These are phyloP conservation scores for Lagodon rhomboides DNA, from an alignment of 2,797 vertebrate genomes.

Conservation along the genomic window DNA sequence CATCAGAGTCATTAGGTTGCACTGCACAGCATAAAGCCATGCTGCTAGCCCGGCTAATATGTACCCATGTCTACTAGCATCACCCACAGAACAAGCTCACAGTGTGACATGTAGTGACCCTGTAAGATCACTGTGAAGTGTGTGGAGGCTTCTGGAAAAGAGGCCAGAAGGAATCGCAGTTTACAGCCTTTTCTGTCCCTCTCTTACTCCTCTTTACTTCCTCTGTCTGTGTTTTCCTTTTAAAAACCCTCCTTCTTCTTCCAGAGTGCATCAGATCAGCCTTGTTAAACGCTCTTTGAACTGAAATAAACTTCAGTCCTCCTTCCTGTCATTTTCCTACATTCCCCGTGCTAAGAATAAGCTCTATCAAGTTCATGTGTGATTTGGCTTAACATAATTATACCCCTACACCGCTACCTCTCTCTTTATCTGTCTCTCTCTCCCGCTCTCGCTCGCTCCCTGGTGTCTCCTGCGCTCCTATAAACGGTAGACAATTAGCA, in stretches of 20 bases:
- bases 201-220: background rate
- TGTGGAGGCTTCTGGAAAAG: background rate
- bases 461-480: constrained; percentile 68
- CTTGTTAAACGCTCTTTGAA: constrained; percentile 38
- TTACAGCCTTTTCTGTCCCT: background rate
- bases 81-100: background rate
- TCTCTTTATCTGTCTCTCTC: constrained; percentile 34
- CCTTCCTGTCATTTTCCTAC: constrained; percentile 36
- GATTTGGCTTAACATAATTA: constrained; percentile 83
- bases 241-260: constrained; percentile 1
- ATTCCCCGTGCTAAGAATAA: constrained; percentile 72
- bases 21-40: background rate
- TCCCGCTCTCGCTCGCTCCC: constrained; percentile 45
- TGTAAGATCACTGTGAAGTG: background rate
- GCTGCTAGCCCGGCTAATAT: background rate
- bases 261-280: background rate
- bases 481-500: constrained; percentile 84
- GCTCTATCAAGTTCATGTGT: constrained; percentile 79
- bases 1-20: too few relatives aligned
- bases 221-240: constrained; percentile 12
- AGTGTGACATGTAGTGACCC: background rate
- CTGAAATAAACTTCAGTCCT: constrained; percentile 36
- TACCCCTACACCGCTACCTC: constrained; percentile 50
- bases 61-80: background rate
- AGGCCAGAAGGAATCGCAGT: background rate